phyloP scores from a whole-genome alignment of 92 coral and sea anemone genomes.

The Metridium senile region DNA sequence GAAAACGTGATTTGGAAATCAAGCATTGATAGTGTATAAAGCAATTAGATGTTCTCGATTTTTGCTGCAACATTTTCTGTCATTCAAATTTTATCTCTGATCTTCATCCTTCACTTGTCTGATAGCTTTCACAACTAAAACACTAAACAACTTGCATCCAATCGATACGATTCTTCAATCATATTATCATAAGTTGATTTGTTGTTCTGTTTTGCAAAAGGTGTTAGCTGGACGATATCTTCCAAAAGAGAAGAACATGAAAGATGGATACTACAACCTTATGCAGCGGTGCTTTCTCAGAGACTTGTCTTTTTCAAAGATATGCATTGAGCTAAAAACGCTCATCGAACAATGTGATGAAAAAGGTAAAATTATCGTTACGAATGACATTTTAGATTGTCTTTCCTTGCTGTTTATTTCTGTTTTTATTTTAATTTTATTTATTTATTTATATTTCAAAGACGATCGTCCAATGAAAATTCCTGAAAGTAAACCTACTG shows the following conservation, averaged over 20 bases:
- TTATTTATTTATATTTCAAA: too few species aligned
- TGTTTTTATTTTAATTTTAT: too few species aligned
- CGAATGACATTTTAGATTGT: background rate
- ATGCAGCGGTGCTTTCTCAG: conserved; percentile 18
- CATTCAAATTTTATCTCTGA: too few species aligned
- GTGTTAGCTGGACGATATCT: conserved; percentile 1
- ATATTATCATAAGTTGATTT: too few species aligned
- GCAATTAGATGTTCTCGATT: too few species aligned
- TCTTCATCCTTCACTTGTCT: too few species aligned
- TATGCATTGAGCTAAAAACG: background rate
- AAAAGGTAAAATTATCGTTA: background rate
- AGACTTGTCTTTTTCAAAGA: background rate
- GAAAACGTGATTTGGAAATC: too few species aligned
- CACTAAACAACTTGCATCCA: too few species aligned
- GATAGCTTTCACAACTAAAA: too few species aligned
- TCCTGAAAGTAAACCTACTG: background rate
- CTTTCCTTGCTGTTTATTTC: background rate
- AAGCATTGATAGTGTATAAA: too few species aligned
- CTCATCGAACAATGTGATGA: background rate
- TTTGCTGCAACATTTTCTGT: too few species aligned
- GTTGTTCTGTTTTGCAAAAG: background rate
- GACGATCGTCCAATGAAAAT: background rate
- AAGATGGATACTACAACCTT: conserved; percentile 5
- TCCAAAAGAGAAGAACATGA: conserved; percentile 10
- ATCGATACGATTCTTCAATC: background rate